Base-by-base conservation (phyloP, 2,797 vertebrate species). In the Megaceryle alcyon region DNA sequence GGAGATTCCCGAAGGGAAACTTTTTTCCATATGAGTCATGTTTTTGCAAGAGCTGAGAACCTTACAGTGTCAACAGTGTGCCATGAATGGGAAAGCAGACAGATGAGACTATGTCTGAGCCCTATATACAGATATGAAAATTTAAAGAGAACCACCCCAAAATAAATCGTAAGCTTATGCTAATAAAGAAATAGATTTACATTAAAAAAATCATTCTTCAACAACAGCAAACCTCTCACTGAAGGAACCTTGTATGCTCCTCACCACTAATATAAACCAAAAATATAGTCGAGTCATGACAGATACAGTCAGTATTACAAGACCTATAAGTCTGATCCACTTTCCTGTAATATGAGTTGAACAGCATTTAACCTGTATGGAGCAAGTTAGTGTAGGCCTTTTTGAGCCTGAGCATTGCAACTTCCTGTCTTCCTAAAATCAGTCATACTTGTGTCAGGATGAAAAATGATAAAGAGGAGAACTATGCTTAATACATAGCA, bases 21-120 rank as follows among this genome's bases (percentile, higher is more conserved):
- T 20, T 90, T 61, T 82, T 85, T 90, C 84, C 64, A 9, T 10
- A 28, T 93, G 92, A 96, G 81, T 94, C 90, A 92, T 31, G 31
- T 21, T 89, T 68, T 44, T 60, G 53, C 51, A 71, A 75, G 64
- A 77, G 92, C 86, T 73, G 68, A 80, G 78, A 90, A 82, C 48
- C 43, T 77, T 35, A 4, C 7, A 49, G 28, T 31, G 33, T 77
- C 46, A 86, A 12, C 43, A 75, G 29, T 3, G 26, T 48, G 66
- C 70, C 65, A 73, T 75, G 71, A 77, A 90, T 12, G 28, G 71
- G 48, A 91, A 41, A 91, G 68, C 73, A 86, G 63, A 79, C 0
- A 2, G 35, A 70, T 68, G 71, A 88, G 83, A 78, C 75, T 33
- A 1, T 64, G 70, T 63, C 78, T 82, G 20, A 94, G 31, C 25